These are phyloP conservation scores for Steinernema khuongi DNA, from an alignment of 1,140 invertebrate genomes.

Conservation along the genomic window DNA sequence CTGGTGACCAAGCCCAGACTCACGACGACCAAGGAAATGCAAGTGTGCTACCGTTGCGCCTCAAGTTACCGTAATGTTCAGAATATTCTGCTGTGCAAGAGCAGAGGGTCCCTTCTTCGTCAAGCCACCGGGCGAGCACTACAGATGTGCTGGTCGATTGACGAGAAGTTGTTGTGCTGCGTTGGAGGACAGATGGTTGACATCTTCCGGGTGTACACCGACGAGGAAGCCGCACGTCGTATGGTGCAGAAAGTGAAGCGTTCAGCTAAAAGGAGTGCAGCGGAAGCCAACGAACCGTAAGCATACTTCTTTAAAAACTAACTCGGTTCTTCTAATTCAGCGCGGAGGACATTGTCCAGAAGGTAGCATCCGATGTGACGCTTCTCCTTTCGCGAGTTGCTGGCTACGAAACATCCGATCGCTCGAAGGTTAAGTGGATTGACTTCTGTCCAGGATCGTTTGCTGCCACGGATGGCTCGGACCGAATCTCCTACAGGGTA, in stretches of 20 bases:
- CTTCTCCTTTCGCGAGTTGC: constrained; percentile 48
- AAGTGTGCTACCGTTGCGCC: constrained; percentile 21
- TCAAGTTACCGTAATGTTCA: constrained; percentile 47
- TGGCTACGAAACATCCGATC: constrained; percentile 30
- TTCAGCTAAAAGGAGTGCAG: constrained; percentile 44
- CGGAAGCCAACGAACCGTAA: constrained; percentile 24
- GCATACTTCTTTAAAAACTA: background rate
- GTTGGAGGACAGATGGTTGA: constrained; percentile 73
- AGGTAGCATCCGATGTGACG: constrained; percentile 52
- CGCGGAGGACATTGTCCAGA: constrained; percentile 28
- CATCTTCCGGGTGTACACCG: constrained; percentile 73
- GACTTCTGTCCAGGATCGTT: constrained; percentile 37
- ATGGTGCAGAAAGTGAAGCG: constrained; percentile 55
- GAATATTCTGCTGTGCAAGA: constrained; percentile 70
- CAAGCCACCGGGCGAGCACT: constrained; percentile 68
- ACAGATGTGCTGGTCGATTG: constrained; percentile 60
- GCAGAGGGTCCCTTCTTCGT: constrained; percentile 72
- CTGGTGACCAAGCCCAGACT: constrained; percentile 52
- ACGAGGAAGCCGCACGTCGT: constrained; percentile 69
- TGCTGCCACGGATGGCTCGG: background rate
- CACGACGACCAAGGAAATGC: constrained; percentile 54
- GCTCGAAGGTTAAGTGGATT: constrained; percentile 52
- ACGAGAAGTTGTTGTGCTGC: constrained; percentile 71
- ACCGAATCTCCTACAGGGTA: background rate
- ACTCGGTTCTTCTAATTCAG: constrained; percentile 6